A percentile compares a stretch with the other conserved stretches of the same genome.
These are phyloP conservation scores for Calcarius lapponicus DNA, from an alignment of 2,797 vertebrate genomes.

Conservation along the genomic window DNA sequence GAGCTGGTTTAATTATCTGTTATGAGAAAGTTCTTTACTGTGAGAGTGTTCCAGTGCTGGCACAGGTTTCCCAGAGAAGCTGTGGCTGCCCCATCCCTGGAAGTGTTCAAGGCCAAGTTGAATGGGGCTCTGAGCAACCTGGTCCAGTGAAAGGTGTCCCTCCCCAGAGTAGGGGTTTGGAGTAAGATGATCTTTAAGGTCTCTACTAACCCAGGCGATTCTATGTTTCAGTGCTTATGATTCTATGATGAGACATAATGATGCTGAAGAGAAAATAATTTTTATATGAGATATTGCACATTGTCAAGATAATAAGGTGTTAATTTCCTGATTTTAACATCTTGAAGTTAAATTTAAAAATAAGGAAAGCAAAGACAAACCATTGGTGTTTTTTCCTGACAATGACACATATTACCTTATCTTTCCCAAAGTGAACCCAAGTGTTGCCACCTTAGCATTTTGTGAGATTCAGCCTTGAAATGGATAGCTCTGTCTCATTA, in stretches of 20 bases:
- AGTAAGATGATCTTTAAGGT: background rate
- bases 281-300: background rate
- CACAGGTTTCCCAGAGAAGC: background rate
- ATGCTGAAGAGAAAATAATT: background rate
- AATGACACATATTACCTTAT: background rate
- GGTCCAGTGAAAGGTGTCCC: background rate
- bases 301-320: background rate
- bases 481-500: background rate
- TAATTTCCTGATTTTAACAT: background rate
- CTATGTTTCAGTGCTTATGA: background rate
- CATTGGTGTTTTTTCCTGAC: fast-evolving
- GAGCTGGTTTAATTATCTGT: background rate
- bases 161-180: fast-evolving
- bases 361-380: background rate
- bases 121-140: background rate
- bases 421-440: background rate
- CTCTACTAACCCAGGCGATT: background rate
- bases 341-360: background rate
- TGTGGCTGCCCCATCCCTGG: background rate
- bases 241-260: background rate
- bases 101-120: background rate
- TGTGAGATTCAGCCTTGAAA: background rate
- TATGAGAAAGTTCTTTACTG: background rate
- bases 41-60: background rate
- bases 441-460: background rate